A percentile compares a stretch with the other conserved stretches of the same genome.
Evolutionary conservation across 2,113 vertebrate species (phyloP).

Genomic region (Lanius collurio): DNA sequence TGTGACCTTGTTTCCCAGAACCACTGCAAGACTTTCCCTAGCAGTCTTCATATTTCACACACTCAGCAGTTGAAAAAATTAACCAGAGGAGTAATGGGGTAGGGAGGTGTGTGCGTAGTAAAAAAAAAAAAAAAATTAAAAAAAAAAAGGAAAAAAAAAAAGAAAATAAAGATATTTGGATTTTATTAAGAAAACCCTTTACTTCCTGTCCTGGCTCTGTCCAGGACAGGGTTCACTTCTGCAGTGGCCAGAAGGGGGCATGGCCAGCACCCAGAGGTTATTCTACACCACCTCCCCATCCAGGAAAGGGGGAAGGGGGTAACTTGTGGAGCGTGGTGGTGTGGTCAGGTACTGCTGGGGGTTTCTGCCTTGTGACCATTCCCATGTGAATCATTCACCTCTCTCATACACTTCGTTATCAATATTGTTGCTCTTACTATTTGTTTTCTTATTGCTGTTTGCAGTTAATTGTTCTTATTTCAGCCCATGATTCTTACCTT

Average conservation of each 20-base stretch:
- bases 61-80: slow-evolving; percentile 27
- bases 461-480: not conserved
- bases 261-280: not conserved
- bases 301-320: too few species aligned
- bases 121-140: too few species aligned
- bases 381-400: accelerated
- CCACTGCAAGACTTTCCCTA: not conserved
- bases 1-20: not conserved
- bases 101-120: not conserved
- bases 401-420: accelerated
- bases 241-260: not conserved
- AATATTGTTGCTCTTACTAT: not conserved
- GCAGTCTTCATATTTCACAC: slow-evolving; percentile 22
- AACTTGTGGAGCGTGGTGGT: not conserved
- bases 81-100: not conserved
- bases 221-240: not conserved
- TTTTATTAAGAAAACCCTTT: not conserved
- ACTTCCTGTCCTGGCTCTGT: not conserved
- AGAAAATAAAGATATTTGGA: not conserved
- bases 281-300: not conserved
- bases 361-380: not conserved
- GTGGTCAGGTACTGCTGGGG: accelerated
- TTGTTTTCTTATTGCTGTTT: not conserved
- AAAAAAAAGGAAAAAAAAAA: too few species aligned
- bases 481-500: not conserved